These are phyloP conservation scores for Troglohyphantes excavatus DNA, from an alignment of 2,888 invertebrate species.

Conservation along the genomic window DNA sequence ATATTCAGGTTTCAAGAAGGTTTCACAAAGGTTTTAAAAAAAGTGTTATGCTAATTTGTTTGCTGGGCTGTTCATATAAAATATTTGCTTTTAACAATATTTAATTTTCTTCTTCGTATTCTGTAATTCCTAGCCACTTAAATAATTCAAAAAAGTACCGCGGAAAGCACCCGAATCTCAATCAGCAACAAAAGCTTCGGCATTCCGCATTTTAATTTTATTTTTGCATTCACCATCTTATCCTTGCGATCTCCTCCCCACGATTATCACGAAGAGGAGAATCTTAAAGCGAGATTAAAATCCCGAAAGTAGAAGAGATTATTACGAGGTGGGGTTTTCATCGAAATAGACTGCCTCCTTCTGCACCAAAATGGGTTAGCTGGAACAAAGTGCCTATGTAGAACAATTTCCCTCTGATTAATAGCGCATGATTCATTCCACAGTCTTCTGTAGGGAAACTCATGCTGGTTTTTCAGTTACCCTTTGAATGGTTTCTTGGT, in stretches of 20 bases:
- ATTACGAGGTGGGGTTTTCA: slow-evolving; percentile 59
- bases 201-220: too few species aligned
- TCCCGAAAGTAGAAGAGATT: not conserved
- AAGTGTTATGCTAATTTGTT: too few species aligned
- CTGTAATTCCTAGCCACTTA: too few species aligned
- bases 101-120: too few species aligned
- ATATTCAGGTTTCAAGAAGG: too few species aligned
- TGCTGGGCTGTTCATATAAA: too few species aligned
- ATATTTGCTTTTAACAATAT: too few species aligned
- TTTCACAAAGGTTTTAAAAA: too few species aligned
- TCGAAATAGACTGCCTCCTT: slow-evolving; percentile 62
- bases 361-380: slow-evolving; percentile 43
- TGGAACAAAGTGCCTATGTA: slow-evolving; percentile 42
- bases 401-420: slow-evolving; percentile 46
- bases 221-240: not conserved
- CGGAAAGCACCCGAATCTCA: too few species aligned
- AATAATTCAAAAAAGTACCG: too few species aligned
- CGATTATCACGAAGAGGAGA: not conserved
- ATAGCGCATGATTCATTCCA: slow-evolving; percentile 35
- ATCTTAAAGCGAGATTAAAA: not conserved
- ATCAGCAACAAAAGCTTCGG: too few species aligned
- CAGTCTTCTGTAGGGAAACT: slow-evolving; percentile 10
- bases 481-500: slow-evolving; percentile 11
- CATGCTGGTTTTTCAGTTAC: not conserved
- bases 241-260: not conserved